Evolutionary conservation across 2,113 vertebrate species (phyloP), one percentile per base, ranked within the genome.

Genomic region (Shinisaurus crocodilurus): DNA sequence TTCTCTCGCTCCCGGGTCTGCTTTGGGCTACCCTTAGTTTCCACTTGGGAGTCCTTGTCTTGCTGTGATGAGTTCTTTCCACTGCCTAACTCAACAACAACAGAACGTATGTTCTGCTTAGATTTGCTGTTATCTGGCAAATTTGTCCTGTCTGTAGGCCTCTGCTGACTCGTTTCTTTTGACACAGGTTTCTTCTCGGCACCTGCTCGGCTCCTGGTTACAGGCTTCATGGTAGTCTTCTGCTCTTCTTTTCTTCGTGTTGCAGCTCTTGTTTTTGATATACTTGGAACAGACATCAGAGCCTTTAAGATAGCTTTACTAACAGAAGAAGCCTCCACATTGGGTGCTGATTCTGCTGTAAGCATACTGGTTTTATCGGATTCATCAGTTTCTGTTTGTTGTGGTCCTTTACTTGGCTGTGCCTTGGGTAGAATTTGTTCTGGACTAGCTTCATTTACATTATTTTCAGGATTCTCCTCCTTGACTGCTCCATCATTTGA

Each of bases 1-100:
- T 88, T 92, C 84, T 97, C 96, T 87, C 93, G 96, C 91, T 97
- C 97, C 88, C 94, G 96, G 91, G 94, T 87, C 40, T 91, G 96
- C 92, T 96, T 97, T 6, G 96, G 91, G 37, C 89, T 84, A 54
- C 92, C 89, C 93, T 92, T 95, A 65, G 92, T 90, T 90, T 97
- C 96, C 96, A 91, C 76, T 92, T 92, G 95, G 45, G 93, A 94
- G 34, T 96, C 96, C 87, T 96, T 97, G 57, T 95, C 96, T 77
- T 95, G 97, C 79, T 91, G 95, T 74, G 94, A 60, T 5, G 97
- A 92, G 15, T 84, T 94, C 91, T 92, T 97, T 93, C 96, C 96
- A 50, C 29, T 45, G 25, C 93, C 92, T 85, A 94, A 96, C 94
- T 91, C 96, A 15, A 92, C 93, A 27, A 15, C 37, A 45, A 60